Percentiles rank a stretch among this genome's conserved stretches.
phyloP scores from a whole-genome alignment of 2,113 vertebrate species.

The Lampris incognitus region DNA sequence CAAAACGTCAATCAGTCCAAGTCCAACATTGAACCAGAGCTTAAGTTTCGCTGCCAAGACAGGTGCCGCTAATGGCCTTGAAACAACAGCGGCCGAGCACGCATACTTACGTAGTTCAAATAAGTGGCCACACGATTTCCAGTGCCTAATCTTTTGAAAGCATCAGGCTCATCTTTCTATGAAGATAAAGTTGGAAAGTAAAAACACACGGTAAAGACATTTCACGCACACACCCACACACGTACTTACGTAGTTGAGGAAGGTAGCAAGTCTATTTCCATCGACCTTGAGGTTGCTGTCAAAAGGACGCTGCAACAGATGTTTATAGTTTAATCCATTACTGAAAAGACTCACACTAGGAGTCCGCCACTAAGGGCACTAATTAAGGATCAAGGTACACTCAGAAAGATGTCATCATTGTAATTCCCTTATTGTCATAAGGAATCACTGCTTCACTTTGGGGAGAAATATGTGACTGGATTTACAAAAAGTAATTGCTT shows the following conservation, averaged over 20 bases:
- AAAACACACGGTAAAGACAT: conserved; percentile 77
- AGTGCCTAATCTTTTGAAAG: conserved; percentile 99
- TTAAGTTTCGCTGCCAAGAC: conserved; percentile 4
- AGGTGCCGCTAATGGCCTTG: conserved; percentile 17
- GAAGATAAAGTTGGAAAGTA: conserved; percentile 92
- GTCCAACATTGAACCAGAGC: conserved; percentile 75
- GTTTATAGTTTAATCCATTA: conserved; percentile 86
- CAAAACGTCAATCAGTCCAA: conserved; percentile 74
- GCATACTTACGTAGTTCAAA: conserved; percentile 99
- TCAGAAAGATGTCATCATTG: background rate
- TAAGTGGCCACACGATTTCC: conserved; percentile 98
- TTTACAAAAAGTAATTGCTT: background rate
- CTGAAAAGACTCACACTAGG: conserved; percentile 23
- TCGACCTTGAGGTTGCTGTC: conserved; percentile 94
- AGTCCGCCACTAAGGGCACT: conserved; percentile 42
- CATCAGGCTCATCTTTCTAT: conserved; percentile 98
- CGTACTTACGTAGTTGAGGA: conserved; percentile 99
- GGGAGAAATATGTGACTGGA: background rate
- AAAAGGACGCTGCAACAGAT: conserved; percentile 99
- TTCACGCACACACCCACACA: conserved; percentile 55
- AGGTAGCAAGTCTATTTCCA: conserved; percentile 99
- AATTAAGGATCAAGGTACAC: background rate
- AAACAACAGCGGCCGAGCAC: conserved; percentile 41
- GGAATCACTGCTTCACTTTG: too few species aligned
- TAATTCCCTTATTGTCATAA: too few species aligned